Percentiles rank a stretch among this genome's conserved stretches.
Conservation (phyloP, 2,113 vertebrate genomes). For the Todiramphus chloris region DNA sequence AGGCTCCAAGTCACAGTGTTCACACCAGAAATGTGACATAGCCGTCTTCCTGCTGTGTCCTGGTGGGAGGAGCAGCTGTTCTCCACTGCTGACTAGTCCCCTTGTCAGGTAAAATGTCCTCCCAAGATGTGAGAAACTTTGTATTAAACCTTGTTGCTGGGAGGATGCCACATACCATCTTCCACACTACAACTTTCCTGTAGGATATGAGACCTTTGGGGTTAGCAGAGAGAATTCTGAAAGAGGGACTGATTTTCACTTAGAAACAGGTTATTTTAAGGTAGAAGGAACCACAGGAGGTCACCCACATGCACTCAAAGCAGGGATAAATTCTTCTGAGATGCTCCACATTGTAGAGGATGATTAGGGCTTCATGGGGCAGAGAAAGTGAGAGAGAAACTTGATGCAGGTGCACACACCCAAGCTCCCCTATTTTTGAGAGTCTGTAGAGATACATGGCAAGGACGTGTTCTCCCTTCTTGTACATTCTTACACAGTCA, state of each 20-base stretch:
- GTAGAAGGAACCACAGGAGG: neutral
- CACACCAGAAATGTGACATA: neutral
- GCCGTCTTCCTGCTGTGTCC: neutral
- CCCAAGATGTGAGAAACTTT: neutral
- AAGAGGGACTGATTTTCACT: neutral
- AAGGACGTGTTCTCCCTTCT: neutral
- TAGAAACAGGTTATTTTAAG: neutral
- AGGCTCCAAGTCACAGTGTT: neutral
- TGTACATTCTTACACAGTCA: neutral
- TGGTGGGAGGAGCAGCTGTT: neutral
- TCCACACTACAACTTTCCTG: neutral
- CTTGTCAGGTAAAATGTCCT: neutral
- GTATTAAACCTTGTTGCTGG: neutral
- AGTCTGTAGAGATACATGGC: neutral
- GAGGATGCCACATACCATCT: neutral
- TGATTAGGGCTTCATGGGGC: neutral
- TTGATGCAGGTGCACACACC: neutral
- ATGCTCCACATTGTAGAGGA: accelerated
- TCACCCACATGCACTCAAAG: neutral
- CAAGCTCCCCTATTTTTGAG: neutral
- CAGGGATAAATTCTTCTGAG: neutral
- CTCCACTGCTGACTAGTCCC: neutral
- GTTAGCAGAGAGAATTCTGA: neutral
- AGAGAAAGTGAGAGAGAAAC: neutral
- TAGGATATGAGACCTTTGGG: neutral